These are phyloP conservation scores for Aphaenogaster ashmeadi DNA, from an alignment of 1,140 invertebrate genomes.

Conservation along the genomic window DNA sequence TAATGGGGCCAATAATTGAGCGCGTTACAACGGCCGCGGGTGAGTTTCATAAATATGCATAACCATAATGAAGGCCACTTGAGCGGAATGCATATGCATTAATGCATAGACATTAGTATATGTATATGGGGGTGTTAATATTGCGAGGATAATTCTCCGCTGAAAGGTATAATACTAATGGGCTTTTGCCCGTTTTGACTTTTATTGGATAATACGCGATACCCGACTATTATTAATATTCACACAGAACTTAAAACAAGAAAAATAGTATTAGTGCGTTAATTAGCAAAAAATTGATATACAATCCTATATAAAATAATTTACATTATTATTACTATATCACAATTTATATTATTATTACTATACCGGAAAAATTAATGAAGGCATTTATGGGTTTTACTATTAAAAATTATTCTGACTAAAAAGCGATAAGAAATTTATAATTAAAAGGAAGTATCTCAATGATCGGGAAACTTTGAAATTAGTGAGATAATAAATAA, in stretches of 20 bases:
- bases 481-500: background rate
- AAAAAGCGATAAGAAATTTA: background rate
- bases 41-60: slow-evolving; percentile 58
- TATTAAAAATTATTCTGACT: background rate
- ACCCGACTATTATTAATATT: slow-evolving; percentile 20
- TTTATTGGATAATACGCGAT: slow-evolving; percentile 33
- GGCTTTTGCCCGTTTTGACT: slow-evolving; percentile 38
- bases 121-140: slow-evolving; percentile 47
- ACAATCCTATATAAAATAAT: background rate
- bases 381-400: background rate
- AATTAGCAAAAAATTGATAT: background rate
- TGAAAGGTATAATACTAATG: slow-evolving; percentile 53
- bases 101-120: slow-evolving; percentile 55
- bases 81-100: slow-evolving; percentile 58
- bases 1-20: slow-evolving; percentile 49
- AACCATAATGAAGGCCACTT: slow-evolving; percentile 48
- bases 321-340: background rate
- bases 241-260: background rate
- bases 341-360: background rate
- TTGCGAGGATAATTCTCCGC: slow-evolving; percentile 53
- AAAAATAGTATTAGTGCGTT: background rate
- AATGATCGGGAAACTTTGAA: background rate
- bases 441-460: background rate
- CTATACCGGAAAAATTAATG: background rate
- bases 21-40: slow-evolving; percentile 42